Evolutionary conservation across 2,113 vertebrate genomes (phyloP), one percentile per base, ranked within the genome.

Genomic region (Tenebrosternarchus preto): DNA sequence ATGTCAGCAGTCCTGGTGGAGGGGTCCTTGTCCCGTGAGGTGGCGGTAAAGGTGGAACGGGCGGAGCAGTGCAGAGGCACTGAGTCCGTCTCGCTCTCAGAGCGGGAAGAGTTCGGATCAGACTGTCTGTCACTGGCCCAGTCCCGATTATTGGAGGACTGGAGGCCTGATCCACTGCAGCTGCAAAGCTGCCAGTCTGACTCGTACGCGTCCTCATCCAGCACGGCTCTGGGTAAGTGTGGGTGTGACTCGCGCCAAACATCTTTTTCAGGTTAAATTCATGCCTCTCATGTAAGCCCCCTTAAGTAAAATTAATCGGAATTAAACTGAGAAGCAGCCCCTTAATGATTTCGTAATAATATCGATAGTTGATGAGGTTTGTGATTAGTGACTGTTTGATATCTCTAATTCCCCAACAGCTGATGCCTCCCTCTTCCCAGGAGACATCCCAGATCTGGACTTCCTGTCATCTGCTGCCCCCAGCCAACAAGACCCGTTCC

Each of bases 121-220:
- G 83, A 87, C 55, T 82, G 85, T 8, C 74, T 88, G 46, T 85
- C 83, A 9, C 53, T 86, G 22, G 88, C 83, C 20, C 88, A 88
- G 78, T 85, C 88, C 0, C 78, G 53, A 36, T 73, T 88, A 9
- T 43, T 88, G 67, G 86, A 88, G 46, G 86, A 87, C 67, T 88
- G 88, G 88, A 84, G 85, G 73, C 85, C 88, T 16, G 82, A 86
- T 53, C 85, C 83, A 7, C 77, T 88, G 56, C 81, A 85, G 11
- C 70, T 82, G 31, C 77, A 80, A 69, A 75, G 63, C 70, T 83
- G 73, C 5, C 83, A 82, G 16, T 53, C 82, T 24, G 74, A 86
- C 27, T 15, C 73, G 0, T 76, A 78, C 25, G 56, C 53, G 6
- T 84, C 85, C 19, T 85, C 86, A 33, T 69, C 82, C 68, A 80